Conservation (phyloP, 2,888 invertebrate species). For the Parelbella ahira region DNA sequence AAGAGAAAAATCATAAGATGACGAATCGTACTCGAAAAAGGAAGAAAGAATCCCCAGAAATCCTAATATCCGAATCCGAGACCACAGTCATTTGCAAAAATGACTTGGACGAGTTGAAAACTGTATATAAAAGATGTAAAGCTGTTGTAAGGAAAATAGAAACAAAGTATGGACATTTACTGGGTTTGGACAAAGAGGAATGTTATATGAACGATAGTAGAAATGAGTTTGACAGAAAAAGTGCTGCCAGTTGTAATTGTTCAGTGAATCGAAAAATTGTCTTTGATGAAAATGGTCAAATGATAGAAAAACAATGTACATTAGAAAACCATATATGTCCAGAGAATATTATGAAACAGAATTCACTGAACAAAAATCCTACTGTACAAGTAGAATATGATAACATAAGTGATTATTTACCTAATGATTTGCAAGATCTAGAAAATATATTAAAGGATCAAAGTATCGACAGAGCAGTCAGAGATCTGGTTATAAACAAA, state of each 20-base stretch:
- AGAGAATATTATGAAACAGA: slow-evolving; percentile 33
- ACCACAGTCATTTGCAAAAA: slow-evolving; percentile 35
- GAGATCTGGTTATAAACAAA: slow-evolving; percentile 56
- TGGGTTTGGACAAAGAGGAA: slow-evolving; percentile 38
- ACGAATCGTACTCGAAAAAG: too few relatives aligned
- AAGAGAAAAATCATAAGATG: slow-evolving; percentile 8
- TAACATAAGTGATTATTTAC: slow-evolving; percentile 33
- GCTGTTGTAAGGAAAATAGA: slow-evolving; percentile 58
- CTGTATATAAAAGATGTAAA: slow-evolving; percentile 59
- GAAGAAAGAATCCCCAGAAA: slow-evolving; percentile 4
- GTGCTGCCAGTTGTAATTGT: slow-evolving; percentile 54
- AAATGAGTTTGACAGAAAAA: slow-evolving; percentile 21
- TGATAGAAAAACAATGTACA: slow-evolving; percentile 37
- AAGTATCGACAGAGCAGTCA: slow-evolving; percentile 37
- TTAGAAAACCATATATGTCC: slow-evolving; percentile 52
- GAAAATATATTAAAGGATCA: slow-evolving; percentile 45
- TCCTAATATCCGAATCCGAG: slow-evolving; percentile 19
- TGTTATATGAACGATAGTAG: slow-evolving; percentile 12
- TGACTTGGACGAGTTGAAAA: slow-evolving; percentile 56
- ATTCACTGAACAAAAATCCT: slow-evolving; percentile 25
- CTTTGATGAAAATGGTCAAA: slow-evolving; percentile 62
- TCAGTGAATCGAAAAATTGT: slow-evolving; percentile 54
- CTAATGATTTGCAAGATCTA: slow-evolving; percentile 48
- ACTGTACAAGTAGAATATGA: slow-evolving; percentile 49
- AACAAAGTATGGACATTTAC: slow-evolving; percentile 62